Evolutionary conservation across 2,113 vertebrate genomes (phyloP), one percentile per base, ranked within the genome.

Genomic region (Phrynocephalus versicolor): DNA sequence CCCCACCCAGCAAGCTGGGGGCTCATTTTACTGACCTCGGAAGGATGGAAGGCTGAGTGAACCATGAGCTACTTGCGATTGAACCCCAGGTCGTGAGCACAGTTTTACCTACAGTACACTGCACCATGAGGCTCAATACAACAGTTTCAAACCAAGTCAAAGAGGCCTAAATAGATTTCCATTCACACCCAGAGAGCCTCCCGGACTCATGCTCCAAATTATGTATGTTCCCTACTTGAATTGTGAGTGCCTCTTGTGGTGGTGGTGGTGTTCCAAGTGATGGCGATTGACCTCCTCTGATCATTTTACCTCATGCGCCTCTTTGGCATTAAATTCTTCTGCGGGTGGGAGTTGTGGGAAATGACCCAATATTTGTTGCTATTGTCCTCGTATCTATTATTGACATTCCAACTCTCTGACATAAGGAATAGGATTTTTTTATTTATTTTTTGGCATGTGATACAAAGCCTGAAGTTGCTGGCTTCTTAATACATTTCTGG

Each of bases 111-210:
- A n/a, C n/a, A n/a, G n/a, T n/a, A n/a, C n/a, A n/a, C n/a, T n/a
- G n/a, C n/a, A n/a, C n/a, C n/a, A n/a, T n/a, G n/a, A n/a, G n/a
- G n/a, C n/a, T n/a, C n/a, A n/a, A n/a, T n/a, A n/a, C n/a, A 27
- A 33, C 65, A 27, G 65, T 55, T 81, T 71, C 9, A 23, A 70
- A 65, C 64, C 51, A 55, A 57, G 57, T n/a, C 72, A 41, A 12
- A 35, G 41, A 14, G 74, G 85, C 67, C 67, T 19, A 23, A 76
- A n/a, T 12, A 18, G 19, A 19, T 27, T 80, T 45, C 86, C 86
- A 74, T 74, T n/a, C 58, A 67, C 69, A 33, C 86, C 86, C 82
- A 80, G 86, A 80, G 86, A 88, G 76, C 86, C 86, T 87, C 25
- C 39, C 30, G 86, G 74, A 62, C 86, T 87, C 79, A 77, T 6